Percentiles rank a stretch among this genome's conserved stretches.
Conservation (phyloP, 2,888 invertebrate species). For the Pyralis farinalis region DNA sequence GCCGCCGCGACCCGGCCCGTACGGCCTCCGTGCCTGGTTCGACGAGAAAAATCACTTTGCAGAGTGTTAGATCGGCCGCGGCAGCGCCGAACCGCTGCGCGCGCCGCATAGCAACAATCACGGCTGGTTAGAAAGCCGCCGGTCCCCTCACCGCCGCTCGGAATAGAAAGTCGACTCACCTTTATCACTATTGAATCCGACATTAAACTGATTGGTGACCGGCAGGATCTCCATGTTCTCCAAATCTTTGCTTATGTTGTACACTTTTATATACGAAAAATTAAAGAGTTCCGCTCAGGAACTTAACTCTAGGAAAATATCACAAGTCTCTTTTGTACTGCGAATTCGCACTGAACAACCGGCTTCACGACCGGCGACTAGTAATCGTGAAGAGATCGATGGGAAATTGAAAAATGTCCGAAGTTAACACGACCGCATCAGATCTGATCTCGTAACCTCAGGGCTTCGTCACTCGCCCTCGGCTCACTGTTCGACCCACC, state of each 20-base stretch:
- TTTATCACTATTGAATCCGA: constrained; percentile 88
- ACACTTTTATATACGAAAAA: constrained; percentile 72
- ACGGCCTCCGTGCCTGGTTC: constrained; percentile 6
- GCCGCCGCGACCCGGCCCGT: background rate
- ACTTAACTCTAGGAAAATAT: constrained; percentile 78
- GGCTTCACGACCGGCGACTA: constrained; percentile 65
- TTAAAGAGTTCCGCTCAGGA: constrained; percentile 67
- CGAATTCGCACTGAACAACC: constrained; percentile 69
- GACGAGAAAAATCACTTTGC: constrained; percentile 2
- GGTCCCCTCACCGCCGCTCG: constrained; percentile 49
- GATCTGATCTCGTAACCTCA: constrained; percentile 79
- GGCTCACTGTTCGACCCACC: constrained; percentile 69
- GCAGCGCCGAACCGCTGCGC: constrained; percentile 37
- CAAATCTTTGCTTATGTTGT: constrained; percentile 80
- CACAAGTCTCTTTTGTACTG: constrained; percentile 80
- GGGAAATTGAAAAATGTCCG: constrained; percentile 60
- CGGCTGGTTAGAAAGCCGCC: constrained; percentile 64
- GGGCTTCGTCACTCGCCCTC: constrained; percentile 73
- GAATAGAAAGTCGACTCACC: constrained; percentile 82
- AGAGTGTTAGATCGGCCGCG: background rate
- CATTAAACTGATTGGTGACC: constrained; percentile 87
- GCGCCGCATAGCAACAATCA: constrained; percentile 71
- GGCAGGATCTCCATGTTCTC: constrained; percentile 90
- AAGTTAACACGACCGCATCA: constrained; percentile 72
- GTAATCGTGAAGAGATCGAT: constrained; percentile 71